These are phyloP conservation scores for Glyptemys insculpta DNA, from an alignment of 2,797 vertebrate genomes.

Conservation along the genomic window DNA sequence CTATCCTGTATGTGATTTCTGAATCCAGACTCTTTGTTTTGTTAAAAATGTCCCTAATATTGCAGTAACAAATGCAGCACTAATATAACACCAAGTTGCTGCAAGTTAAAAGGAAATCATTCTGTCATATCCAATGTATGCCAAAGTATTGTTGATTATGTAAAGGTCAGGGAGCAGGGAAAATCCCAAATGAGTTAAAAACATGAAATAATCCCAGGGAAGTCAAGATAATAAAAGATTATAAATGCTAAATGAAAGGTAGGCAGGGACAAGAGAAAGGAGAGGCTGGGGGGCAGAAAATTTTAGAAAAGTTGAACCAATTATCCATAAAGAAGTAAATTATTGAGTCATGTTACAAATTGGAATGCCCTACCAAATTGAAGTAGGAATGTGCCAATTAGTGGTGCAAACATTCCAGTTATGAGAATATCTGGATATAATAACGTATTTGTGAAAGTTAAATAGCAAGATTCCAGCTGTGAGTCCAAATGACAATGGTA, in stretches of 20 bases:
- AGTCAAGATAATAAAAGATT: constrained; percentile 11
- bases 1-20: neutral
- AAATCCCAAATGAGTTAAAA: constrained; percentile 36
- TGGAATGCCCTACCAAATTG: constrained; percentile 62
- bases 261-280: constrained; percentile 23
- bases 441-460: neutral
- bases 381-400: constrained; percentile 71
- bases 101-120: constrained; percentile 48
- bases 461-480: neutral
- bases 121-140: constrained; percentile 32
- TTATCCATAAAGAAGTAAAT: constrained; percentile 65
- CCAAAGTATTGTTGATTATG: neutral
- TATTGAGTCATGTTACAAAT: constrained; percentile 66
- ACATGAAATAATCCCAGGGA: constrained; percentile 25
- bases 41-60: constrained; percentile 5
- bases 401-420: constrained; percentile 52
- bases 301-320: constrained; percentile 51
- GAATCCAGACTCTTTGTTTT: constrained; percentile 30
- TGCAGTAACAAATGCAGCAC: constrained; percentile 34
- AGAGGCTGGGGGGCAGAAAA: constrained; percentile 23
- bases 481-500: neutral
- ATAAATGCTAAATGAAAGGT: constrained; percentile 34
- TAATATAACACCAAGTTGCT: constrained; percentile 33
- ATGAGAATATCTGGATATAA: constrained; percentile 23
- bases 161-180: constrained; percentile 50